Percentiles rank a stretch among this genome's conserved stretches.
Conservation (phyloP, 2,113 vertebrate genomes). For the Elachura formosa region DNA sequence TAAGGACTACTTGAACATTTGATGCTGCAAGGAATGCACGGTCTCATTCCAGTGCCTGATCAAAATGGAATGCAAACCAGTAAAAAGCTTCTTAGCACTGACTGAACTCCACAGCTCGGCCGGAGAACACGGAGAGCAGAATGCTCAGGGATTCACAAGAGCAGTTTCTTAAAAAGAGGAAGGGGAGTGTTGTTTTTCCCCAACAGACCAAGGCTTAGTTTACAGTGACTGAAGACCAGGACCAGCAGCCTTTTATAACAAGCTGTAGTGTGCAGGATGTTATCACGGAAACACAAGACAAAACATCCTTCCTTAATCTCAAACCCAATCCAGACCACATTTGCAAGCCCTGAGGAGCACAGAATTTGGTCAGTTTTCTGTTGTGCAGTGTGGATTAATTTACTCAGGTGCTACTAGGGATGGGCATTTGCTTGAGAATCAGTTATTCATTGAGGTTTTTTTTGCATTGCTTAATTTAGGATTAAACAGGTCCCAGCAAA, state of each 20-base stretch:
- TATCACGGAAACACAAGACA: conserved; percentile 63
- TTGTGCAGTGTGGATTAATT: neutral
- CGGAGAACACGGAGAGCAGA: neutral
- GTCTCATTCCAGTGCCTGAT: neutral
- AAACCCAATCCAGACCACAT: neutral
- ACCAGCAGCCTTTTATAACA: neutral
- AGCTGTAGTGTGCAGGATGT: conserved; percentile 46
- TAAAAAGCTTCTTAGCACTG: neutral
- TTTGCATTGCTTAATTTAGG: neutral
- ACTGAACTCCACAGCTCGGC: neutral
- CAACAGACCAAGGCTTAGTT: neutral
- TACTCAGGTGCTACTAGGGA: neutral
- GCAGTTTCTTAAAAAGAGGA: conserved; percentile 38
- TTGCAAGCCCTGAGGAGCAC: neutral
- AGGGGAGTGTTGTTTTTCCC: conserved; percentile 16
- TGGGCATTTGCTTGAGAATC: neutral
- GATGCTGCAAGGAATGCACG: neutral
- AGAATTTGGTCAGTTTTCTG: neutral
- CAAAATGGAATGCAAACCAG: neutral
- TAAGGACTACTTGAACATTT: neutral
- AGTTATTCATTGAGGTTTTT: neutral
- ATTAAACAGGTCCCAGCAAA: neutral
- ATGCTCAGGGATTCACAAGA: neutral
- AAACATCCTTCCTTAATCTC: conserved; percentile 66
- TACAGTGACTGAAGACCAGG: neutral